Conservation (phyloP, 2,888 invertebrate species). For the Mimachlamys varia region DNA sequence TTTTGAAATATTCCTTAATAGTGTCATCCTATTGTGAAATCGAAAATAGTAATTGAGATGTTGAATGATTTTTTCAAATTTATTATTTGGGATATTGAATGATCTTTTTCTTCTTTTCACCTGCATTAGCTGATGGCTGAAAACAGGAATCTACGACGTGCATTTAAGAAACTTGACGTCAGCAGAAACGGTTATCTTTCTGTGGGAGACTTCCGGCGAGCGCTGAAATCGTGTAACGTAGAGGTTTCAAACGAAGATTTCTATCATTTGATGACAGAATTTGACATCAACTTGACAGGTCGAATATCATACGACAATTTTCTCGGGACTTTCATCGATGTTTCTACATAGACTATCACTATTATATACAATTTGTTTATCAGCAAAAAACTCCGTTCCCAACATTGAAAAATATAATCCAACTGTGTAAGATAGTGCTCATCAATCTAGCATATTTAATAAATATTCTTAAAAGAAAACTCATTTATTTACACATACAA, state of each 20-base stretch:
- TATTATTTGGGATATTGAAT: too few species aligned
- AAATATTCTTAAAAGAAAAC: too few species aligned
- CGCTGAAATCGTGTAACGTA: slow-evolving; percentile 64
- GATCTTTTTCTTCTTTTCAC: not conserved
- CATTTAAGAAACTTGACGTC: slow-evolving; percentile 69
- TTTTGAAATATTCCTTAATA: not conserved
- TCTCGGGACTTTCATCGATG: slow-evolving; percentile 55
- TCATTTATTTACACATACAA: too few species aligned
- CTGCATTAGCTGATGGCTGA: slow-evolving; percentile 68
- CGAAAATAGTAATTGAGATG: not conserved
- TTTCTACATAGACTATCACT: not conserved
- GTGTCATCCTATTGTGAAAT: not conserved
- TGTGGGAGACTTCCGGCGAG: slow-evolving; percentile 66
- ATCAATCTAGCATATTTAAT: too few species aligned
- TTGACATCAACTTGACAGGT: slow-evolving; percentile 72
- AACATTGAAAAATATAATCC: not conserved
- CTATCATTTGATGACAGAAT: slow-evolving; percentile 72
- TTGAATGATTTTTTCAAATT: too few species aligned
- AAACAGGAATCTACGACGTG: slow-evolving; percentile 68
- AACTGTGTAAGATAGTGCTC: not conserved
- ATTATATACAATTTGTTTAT: not conserved
- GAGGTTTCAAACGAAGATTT: slow-evolving; percentile 70
- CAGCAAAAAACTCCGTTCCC: too few species aligned
- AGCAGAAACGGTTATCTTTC: slow-evolving; percentile 66
- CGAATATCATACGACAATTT: slow-evolving; percentile 72